A percentile compares a stretch with the other conserved stretches of the same genome.
Conservation (phyloP, 2,797 vertebrate genomes). For the Neosilurus hyrtlii region DNA sequence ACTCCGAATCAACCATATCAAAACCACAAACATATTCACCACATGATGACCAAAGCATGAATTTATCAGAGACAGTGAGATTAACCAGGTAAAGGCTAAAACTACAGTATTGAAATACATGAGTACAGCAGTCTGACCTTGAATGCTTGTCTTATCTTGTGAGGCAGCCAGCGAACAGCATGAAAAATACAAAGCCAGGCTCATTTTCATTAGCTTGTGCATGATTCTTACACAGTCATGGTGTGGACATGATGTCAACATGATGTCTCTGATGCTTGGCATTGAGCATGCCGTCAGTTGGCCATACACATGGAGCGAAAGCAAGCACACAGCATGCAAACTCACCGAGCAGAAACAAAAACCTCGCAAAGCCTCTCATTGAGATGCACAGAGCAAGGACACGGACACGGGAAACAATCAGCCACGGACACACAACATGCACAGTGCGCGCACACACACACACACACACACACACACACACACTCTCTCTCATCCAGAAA, state of each 20-base stretch:
- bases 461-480: too few relatives aligned
- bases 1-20: conserved; percentile 43
- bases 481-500: conserved; percentile 31
- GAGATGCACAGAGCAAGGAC: conserved; percentile 52
- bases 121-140: conserved; percentile 18
- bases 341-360: conserved; percentile 50
- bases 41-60: conserved; percentile 25
- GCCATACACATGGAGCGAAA: conserved; percentile 44
- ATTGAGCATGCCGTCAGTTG: conserved; percentile 30
- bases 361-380: conserved; percentile 48
- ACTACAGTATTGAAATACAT: background rate
- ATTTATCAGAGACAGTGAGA: conserved; percentile 46
- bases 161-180: conserved; percentile 47
- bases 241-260: conserved; percentile 25
- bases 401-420: conserved; percentile 21
- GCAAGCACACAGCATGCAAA: conserved; percentile 55
- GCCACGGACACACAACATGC: conserved; percentile 40
- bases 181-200: conserved; percentile 26
- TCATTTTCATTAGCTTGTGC: conserved; percentile 38
- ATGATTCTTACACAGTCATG: conserved; percentile 39
- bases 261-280: conserved; percentile 29
- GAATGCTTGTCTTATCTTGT: conserved; percentile 51
- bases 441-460: conserved; percentile 4
- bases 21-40: conserved; percentile 22
- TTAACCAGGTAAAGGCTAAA: conserved; percentile 6